Percentiles rank a stretch among this genome's conserved stretches.
Evolutionary conservation across 2,888 invertebrate species (phyloP).

Genomic region (Nowickia ferox): DNA sequence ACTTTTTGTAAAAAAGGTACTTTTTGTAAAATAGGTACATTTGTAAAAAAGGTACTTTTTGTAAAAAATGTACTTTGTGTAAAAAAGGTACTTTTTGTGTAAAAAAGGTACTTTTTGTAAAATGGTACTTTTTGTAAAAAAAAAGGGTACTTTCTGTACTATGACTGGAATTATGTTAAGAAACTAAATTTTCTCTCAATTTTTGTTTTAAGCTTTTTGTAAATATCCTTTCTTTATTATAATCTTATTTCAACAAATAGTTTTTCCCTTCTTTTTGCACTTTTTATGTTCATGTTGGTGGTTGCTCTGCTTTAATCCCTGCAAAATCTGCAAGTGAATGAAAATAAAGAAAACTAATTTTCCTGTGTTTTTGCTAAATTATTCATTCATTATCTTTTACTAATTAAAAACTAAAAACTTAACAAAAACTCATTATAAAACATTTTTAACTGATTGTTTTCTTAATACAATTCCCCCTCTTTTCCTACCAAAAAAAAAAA

Average conservation of each 20-base stretch:
- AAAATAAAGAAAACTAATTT: slow-evolving; percentile 40
- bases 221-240: neutral
- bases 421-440: slow-evolving; percentile 78
- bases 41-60: too few species aligned
- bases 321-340: slow-evolving; percentile 19
- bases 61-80: too few species aligned
- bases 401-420: slow-evolving; percentile 54
- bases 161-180: too few species aligned
- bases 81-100: too few species aligned
- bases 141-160: too few species aligned
- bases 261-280: slow-evolving; percentile 4
- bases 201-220: slow-evolving; percentile 21
- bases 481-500: slow-evolving; percentile 68
- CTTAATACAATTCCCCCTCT: slow-evolving; percentile 74
- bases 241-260: neutral
- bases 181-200: slow-evolving; percentile 7
- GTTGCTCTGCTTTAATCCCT: slow-evolving; percentile 52
- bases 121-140: too few species aligned
- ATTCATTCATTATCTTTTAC: slow-evolving; percentile 63
- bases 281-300: slow-evolving; percentile 44
- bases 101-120: too few species aligned
- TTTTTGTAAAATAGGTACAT: too few species aligned
- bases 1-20: too few species aligned
- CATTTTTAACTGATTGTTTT: slow-evolving; percentile 80
- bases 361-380: slow-evolving; percentile 44